Base-by-base conservation (phyloP, 2,888 invertebrate species). In the Reticulitermes lucifugus region DNA sequence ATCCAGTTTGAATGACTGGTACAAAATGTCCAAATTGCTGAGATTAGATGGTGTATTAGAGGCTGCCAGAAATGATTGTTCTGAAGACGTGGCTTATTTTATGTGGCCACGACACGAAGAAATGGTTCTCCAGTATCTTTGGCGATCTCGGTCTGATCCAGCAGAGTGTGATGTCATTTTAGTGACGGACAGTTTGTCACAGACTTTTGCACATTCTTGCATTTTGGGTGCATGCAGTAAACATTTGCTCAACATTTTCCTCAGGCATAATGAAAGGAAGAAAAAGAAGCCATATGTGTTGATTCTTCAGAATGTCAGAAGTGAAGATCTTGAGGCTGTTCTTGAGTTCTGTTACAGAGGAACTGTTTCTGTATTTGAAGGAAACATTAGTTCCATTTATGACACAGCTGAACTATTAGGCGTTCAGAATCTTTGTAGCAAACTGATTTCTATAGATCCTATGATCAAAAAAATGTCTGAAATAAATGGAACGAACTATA, bases 291-390 rank as follows among this genome's bases (percentile, higher is more conserved):
- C 86, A 2, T 86, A 75, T 51, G 80, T 84, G 18, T 84, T 86
- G 12, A 80, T 85, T 12, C 73, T 87, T 29, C 80, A 84, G 65
- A 85, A 86, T 79, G 83, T 86, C 6, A 80, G 79, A 7, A 80
- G 60, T 25, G 84, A 85, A 65, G 85, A 87, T 29, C 43, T 87
- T 73, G 86, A 85, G 71, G 73, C 51, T 18, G 86, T 87, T 25
- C 71, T 87, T n/a, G 83, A 86, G 71, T 86, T 87, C 73, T 87
- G 87, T 51, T 87, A 87, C 41, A 84, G 81, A 77, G 87, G 87
- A 46, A 25, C 12, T 51, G 85, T 84, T 29, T 29, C 77, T 4
- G 73, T 86, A 18, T 25, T 71, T 18, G 75, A 81, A 25, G 83
- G 83, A 22, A 83, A 55, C 18, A 29, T 86, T 4, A 25, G 25